Evolutionary conservation across 2,113 vertebrate species (phyloP), one percentile per base, ranked within the genome.

Genomic region (Rhombomys opimus): DNA sequence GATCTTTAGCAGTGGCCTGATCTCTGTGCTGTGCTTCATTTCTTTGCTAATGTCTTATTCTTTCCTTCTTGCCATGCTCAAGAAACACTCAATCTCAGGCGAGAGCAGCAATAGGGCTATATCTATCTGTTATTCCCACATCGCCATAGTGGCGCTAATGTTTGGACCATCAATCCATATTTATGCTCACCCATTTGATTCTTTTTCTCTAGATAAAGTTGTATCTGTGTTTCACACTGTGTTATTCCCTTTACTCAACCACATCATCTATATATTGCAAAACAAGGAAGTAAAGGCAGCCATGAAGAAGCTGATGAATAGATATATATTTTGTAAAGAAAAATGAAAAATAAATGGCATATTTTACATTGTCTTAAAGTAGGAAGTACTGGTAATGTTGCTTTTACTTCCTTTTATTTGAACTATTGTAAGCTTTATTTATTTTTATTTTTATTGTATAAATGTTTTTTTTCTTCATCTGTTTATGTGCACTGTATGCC

Each of bases 161-260:
- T 98, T 98, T 97, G 97, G 97, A 10, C 98, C 98, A 46, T 97
- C 97, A 57, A 97, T 98, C 80, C 98, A 98, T 68, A 98, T 98
- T 95, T 98, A 97, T 54, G 97, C 97, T 27, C 89, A 95, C 5
- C 97, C 98, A 46, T 98, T 98, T 97, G 97, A 98, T 72, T 96
- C 97, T 0, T 98, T 98, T 86, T 95, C 98, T 32, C 88, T 97
- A 52, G 98, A 98, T 80, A 98, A 98, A 93, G 84, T 98, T 14
- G 95, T 98, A 18, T 98, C 98, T 94, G 97, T 98, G 35, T 98
- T 98, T 73, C 98, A 98, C 46, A 98, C 98, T 8, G 96, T 98
- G 38, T 97, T 98, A 84, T 98, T 98, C 22, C 98, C 98, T 78
- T 93, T 98, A 52, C 97, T 98, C 61, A 98, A 98, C 73, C 98